phyloP scores from a whole-genome alignment of 1,140 invertebrate genomes.

The Amyelois transitella region DNA sequence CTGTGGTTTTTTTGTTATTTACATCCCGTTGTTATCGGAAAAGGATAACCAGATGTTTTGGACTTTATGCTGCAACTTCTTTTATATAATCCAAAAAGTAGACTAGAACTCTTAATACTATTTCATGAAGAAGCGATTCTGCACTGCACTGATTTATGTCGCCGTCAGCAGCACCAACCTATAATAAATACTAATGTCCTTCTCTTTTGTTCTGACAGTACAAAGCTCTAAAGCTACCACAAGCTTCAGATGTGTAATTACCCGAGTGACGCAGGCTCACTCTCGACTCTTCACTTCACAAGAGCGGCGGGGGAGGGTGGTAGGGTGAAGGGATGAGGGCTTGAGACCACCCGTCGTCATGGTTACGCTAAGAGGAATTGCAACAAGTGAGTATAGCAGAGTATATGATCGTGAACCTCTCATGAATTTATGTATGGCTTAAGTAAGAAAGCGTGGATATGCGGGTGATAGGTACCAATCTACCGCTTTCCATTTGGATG shows the following conservation, averaged over 20 bases:
- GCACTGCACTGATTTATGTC: no score
- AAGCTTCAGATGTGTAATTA: slow-evolving; percentile 39
- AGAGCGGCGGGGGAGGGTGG: slow-evolving; percentile 13
- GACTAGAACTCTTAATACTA: no score
- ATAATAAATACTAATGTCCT: background rate
- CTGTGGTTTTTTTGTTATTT: no score
- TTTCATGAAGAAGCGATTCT: no score
- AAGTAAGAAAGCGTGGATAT: background rate
- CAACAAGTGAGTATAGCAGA: slow-evolving; percentile 25
- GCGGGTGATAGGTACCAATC: background rate
- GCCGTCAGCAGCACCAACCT: no score
- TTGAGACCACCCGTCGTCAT: slow-evolving; percentile 20
- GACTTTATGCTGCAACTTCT: no score
- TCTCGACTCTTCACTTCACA: slow-evolving; percentile 33
- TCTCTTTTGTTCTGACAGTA: background rate
- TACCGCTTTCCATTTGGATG: no score
- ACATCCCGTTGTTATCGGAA: no score
- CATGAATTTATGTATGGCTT: slow-evolving; percentile 6
- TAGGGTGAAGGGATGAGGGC: slow-evolving; percentile 9
- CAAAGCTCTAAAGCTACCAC: background rate
- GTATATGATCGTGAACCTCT: background rate
- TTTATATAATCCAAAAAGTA: no score
- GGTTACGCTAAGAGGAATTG: slow-evolving; percentile 17
- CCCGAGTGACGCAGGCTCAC: slow-evolving; percentile 22
- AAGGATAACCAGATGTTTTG: no score